Evolutionary conservation across 2,888 invertebrate genomes (phyloP).

Genomic region (Synanthedon myopaeformis): DNA sequence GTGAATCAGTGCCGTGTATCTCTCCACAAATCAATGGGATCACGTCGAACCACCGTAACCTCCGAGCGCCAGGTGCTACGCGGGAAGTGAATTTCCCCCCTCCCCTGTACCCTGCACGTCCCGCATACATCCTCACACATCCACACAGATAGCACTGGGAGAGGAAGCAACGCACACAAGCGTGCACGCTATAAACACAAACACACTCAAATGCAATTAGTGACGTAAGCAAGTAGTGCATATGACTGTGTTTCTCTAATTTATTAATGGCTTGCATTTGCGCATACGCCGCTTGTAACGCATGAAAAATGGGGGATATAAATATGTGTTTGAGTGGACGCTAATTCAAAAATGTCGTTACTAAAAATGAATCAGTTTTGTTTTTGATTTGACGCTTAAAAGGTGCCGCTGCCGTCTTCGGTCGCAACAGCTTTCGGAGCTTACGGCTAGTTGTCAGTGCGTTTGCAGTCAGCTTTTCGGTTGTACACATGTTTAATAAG

Average conservation of each 20-base stretch:
- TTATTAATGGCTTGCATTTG: conserved; percentile 62
- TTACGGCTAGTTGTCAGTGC: neutral
- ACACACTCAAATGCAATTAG: conserved; percentile 12
- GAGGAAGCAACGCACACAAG: conserved; percentile 34
- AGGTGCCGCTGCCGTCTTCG: conserved; percentile 12
- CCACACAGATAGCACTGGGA: conserved; percentile 21
- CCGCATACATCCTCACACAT: conserved; percentile 22
- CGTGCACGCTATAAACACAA: conserved; percentile 6
- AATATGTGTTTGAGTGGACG: conserved; percentile 49
- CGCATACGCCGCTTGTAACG: conserved; percentile 49
- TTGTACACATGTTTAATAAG: neutral
- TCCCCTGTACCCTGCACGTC: conserved; percentile 5
- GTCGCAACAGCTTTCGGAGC: conserved; percentile 4
- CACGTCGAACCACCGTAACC: conserved; percentile 50
- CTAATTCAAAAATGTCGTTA: conserved; percentile 46
- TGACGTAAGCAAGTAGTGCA: conserved; percentile 33
- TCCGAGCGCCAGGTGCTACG: conserved; percentile 65
- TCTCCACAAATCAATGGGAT: conserved; percentile 64
- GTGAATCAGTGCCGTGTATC: neutral
- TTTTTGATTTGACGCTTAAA: conserved; percentile 18
- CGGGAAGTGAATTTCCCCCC: conserved; percentile 47
- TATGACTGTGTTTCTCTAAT: conserved; percentile 53
- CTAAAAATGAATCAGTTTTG: conserved; percentile 28
- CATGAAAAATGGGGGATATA: conserved; percentile 55
- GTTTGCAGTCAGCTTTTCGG: neutral